A percentile compares a stretch with the other conserved stretches of the same genome.
Conservation (phyloP, 2,888 invertebrate species). For the Podabrus alpinus region DNA sequence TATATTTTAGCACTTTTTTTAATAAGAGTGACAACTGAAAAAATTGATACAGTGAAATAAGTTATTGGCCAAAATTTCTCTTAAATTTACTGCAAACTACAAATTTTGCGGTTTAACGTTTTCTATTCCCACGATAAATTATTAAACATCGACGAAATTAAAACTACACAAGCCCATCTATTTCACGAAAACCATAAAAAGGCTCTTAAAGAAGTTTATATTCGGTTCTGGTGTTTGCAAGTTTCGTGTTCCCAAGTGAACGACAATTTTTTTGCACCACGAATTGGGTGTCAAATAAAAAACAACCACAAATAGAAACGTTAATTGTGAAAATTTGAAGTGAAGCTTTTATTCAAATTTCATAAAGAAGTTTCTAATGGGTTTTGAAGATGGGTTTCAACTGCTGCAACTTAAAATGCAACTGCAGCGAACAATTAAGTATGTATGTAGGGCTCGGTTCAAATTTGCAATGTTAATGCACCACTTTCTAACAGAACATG, state of each 20-base stretch:
- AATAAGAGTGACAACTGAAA: not conserved
- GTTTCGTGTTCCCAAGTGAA: not conserved
- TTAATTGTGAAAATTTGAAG: not conserved
- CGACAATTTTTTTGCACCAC: not conserved
- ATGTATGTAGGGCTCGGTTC: not conserved
- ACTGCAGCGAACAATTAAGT: not conserved
- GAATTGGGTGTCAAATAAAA: not conserved
- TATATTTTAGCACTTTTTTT: not conserved
- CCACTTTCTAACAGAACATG: not conserved
- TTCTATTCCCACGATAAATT: not conserved
- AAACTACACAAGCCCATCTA: not conserved
- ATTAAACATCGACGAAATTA: not conserved
- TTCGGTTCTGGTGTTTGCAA: not conserved
- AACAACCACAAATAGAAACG: not conserved
- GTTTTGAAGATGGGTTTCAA: no score
- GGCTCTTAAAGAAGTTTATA: constrained; percentile 11
- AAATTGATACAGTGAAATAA: not conserved
- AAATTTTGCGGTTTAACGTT: not conserved
- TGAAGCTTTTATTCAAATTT: not conserved
- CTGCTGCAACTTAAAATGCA: not conserved
- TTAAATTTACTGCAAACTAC: not conserved
- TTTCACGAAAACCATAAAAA: constrained; percentile 25
- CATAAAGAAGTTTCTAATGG: not conserved
- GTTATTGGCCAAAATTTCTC: no score
- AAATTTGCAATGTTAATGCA: not conserved